phyloP scores from a whole-genome alignment of 2,888 invertebrate species.

The Limnephilus lunatus region DNA sequence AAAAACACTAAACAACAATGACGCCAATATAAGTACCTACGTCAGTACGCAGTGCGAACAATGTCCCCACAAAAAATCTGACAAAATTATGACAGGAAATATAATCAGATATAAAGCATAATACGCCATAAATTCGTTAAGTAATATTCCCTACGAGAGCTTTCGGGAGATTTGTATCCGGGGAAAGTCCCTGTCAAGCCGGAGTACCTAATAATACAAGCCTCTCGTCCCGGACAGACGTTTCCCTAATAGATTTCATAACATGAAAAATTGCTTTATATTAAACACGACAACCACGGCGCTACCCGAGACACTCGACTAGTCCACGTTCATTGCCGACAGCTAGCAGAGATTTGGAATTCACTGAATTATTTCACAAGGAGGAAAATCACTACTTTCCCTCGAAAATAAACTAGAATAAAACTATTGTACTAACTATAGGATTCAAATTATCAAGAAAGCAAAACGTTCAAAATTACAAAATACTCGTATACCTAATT shows the following conservation, averaged over 20 bases:
- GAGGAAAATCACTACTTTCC: background rate
- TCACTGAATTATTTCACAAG: conserved; percentile 6
- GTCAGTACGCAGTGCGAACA: background rate
- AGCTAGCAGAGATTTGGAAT: background rate
- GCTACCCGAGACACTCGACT: background rate
- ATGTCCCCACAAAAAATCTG: background rate
- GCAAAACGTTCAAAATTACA: no score
- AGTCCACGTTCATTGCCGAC: background rate
- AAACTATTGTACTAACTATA: no score
- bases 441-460: no score
- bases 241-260: conserved; percentile 41
- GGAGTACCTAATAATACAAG: background rate
- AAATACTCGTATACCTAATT: no score
- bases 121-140: background rate
- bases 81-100: background rate
- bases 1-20: background rate
- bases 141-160: background rate
- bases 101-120: background rate
- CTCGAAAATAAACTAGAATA: background rate
- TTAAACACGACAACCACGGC: conserved; percentile 13
- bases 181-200: conserved; percentile 30
- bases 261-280: conserved; percentile 40
- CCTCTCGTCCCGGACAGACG: conserved; percentile 31
- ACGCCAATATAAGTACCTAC: background rate
- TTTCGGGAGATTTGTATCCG: conserved; percentile 39